Evolutionary conservation across 1,140 invertebrate genomes (phyloP).

Genomic region (Whitmania pigra): DNA sequence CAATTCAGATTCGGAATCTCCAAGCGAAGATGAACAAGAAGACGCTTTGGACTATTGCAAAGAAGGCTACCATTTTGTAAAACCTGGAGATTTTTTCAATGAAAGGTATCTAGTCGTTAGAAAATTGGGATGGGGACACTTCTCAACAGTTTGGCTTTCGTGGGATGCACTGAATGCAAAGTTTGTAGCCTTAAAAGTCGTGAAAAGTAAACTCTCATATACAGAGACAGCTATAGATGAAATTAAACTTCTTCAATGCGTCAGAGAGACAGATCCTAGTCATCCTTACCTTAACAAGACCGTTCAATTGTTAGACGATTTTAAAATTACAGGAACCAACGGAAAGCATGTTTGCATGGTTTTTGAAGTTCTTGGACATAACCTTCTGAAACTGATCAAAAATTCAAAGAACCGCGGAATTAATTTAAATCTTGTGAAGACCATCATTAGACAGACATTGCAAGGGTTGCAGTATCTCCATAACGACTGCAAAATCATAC

Average conservation of each 20-base stretch:
- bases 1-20: constrained; percentile 26
- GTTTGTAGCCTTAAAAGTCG: constrained; percentile 94
- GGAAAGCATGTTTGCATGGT: constrained; percentile 92
- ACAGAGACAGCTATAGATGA: constrained; percentile 96
- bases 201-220: constrained; percentile 93
- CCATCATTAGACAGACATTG: constrained; percentile 81
- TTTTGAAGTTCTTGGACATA: constrained; percentile 94
- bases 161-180: constrained; percentile 57
- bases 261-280: constrained; percentile 69
- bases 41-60: constrained; percentile 82
- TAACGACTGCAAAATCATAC: constrained; percentile 91
- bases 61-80: constrained; percentile 90
- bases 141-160: constrained; percentile 93
- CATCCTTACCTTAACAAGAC: constrained; percentile 86
- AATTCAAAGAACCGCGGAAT: constrained; percentile 95
- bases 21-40: constrained; percentile 74
- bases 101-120: constrained; percentile 84
- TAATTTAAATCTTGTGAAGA: constrained; percentile 80
- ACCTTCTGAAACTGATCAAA: constrained; percentile 92
- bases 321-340: constrained; percentile 92
- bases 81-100: constrained; percentile 85
- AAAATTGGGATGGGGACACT: constrained; percentile 95
- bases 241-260: constrained; percentile 87
- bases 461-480: constrained; percentile 93
- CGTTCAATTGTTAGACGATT: constrained; percentile 91